Evolutionary conservation across 2,113 vertebrate genomes (phyloP), one percentile per base, ranked within the genome.

Genomic region (Nerophis lumbriciformis): DNA sequence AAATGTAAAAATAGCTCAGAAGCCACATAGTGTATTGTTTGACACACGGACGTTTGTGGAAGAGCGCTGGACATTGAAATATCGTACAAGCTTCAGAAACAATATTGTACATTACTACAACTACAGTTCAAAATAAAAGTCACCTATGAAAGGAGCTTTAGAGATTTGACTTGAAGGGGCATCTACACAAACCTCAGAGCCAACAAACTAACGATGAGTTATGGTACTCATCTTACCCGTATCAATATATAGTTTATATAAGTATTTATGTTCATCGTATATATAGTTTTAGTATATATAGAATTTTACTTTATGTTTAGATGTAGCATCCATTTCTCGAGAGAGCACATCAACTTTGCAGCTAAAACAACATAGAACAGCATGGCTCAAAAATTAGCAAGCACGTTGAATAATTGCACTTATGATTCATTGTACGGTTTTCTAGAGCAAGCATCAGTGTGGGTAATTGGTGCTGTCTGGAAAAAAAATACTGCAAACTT

Each of bases 331-430:
- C 68, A 71, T 70, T 80, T 74, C 59, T 73, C 66, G 61, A 69
- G 72, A 78, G 80, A 72, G 79, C 59, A 69, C 59, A 36, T 75
- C 78, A 79, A 58, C 64, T 74, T 77, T 76, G 64, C 42, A 73
- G 79, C 53, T 71, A 79, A 80, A 83, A 84, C 69, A 83, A 71
- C 85, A 73, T 61, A 76, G 59, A 84, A 75, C 75, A 82, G 79
- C 81, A 87, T 85, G 78, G 86, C 89, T 90, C 85, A 84, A 88
- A 64, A 84, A 82, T 63, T 28, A 28, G 12, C 10, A 87, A 88
- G 83, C 75, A 84, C 84, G 81, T 85, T 89, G 91, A 90, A 93
- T 98, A 99, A 99, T 98, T 98, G 96, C 97, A 99, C 97, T 99
- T 98, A 90, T 89, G 85, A 90, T 88, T 84, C 79, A 85, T 84